Percentiles rank a stretch among this genome's conserved stretches.
phyloP scores from a whole-genome alignment of 2,888 invertebrate species.

The Pyrgus malvae region DNA sequence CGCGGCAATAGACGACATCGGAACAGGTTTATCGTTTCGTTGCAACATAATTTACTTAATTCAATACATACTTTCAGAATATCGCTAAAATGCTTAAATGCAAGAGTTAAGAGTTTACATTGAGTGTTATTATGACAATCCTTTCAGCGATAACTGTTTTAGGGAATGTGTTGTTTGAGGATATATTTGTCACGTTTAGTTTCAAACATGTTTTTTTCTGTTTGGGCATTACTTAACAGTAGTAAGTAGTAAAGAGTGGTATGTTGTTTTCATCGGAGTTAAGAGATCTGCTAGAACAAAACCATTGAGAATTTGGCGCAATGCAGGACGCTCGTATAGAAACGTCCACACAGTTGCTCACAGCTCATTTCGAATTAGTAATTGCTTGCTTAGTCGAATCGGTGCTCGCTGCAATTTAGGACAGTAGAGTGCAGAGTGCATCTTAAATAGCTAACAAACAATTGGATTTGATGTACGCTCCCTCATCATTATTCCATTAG shows the following conservation, averaged over 20 bases:
- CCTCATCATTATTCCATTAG: too few relatives aligned
- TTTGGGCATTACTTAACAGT: background rate
- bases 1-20: constrained; percentile 61
- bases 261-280: constrained; percentile 47
- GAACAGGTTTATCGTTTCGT: constrained; percentile 68
- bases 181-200: background rate
- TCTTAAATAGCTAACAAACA: background rate
- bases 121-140: constrained; percentile 45
- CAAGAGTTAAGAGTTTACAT: background rate
- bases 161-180: constrained; percentile 4
- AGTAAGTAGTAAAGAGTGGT: background rate
- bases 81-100: background rate
- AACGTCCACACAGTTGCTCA: constrained; percentile 61
- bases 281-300: constrained; percentile 65
- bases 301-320: constrained; percentile 72
- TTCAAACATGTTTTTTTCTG: background rate
- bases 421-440: constrained; percentile 28
- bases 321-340: constrained; percentile 70
- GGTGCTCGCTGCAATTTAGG: constrained; percentile 47
- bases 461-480: background rate
- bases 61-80: constrained; percentile 3
- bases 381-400: constrained; percentile 53
- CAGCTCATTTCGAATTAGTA: constrained; percentile 65
- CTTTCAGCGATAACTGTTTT: constrained; percentile 8
- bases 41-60: constrained; percentile 44